Evolutionary conservation across 2,888 invertebrate species (phyloP).

Genomic region (Troides helena): DNA sequence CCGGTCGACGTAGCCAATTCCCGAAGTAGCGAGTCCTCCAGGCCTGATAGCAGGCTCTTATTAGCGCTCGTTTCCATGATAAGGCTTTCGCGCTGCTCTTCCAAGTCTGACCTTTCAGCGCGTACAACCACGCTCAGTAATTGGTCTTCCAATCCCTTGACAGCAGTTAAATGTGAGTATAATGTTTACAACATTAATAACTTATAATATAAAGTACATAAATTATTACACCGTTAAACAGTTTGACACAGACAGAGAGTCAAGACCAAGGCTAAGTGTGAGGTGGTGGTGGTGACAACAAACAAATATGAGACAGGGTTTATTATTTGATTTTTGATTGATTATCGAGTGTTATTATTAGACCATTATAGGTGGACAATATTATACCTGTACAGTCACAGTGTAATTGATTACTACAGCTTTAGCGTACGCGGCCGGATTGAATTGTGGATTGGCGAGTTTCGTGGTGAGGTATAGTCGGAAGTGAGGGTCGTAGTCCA

Average conservation of each 20-base stretch:
- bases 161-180: neutral
- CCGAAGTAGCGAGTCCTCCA: slow-evolving; percentile 91
- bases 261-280: too few species aligned
- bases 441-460: slow-evolving; percentile 91
- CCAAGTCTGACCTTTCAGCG: slow-evolving; percentile 91
- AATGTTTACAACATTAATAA: neutral
- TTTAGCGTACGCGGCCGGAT: slow-evolving; percentile 92
- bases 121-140: slow-evolving; percentile 93
- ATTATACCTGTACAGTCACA: slow-evolving; percentile 87
- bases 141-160: slow-evolving; percentile 92
- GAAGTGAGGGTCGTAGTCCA: slow-evolving; percentile 94
- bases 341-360: too few species aligned
- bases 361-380: neutral
- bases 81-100: slow-evolving; percentile 90
- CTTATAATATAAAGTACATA: neutral
- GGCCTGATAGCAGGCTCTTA: slow-evolving; percentile 88
- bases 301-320: too few species aligned
- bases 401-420: slow-evolving; percentile 95
- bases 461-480: slow-evolving; percentile 95
- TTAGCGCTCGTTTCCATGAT: slow-evolving; percentile 93
- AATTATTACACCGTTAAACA: too few species aligned
- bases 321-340: too few species aligned
- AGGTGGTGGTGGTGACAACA: too few species aligned
- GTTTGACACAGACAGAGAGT: too few species aligned
- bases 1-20: slow-evolving; percentile 93